Conservation (phyloP, 2,113 vertebrate genomes). For the Brachirus orientalis region DNA sequence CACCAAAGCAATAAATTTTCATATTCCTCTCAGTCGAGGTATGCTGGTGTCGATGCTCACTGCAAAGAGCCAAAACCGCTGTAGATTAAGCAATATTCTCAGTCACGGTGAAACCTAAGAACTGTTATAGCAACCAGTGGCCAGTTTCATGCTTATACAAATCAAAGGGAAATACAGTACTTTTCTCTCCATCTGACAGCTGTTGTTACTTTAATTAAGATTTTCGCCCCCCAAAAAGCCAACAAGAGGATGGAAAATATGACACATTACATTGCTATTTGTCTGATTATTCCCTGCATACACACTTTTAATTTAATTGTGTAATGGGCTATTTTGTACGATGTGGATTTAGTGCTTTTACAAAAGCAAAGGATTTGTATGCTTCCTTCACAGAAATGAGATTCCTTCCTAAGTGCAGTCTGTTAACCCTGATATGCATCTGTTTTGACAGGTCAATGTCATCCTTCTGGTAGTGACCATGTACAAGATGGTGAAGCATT, state of each 20-base stretch:
- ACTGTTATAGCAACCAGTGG: constrained; percentile 3
- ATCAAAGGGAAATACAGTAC: not conserved
- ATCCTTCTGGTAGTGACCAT: constrained; percentile 97
- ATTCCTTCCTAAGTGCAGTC: constrained; percentile 65
- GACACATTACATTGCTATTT: not conserved
- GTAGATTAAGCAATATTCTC: constrained; percentile 30
- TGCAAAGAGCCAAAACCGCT: constrained; percentile 30
- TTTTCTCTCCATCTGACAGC: not conserved
- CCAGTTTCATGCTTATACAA: not conserved
- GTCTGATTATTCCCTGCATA: not conserved
- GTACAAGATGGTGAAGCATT: constrained; percentile 99
- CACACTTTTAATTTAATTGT: not conserved
- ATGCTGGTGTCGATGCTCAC: constrained; percentile 21
- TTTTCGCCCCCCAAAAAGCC: not conserved
- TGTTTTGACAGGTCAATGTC: constrained; percentile 96
- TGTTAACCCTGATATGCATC: constrained; percentile 75
- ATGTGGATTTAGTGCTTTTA: not conserved
- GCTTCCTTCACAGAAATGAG: constrained; percentile 40
- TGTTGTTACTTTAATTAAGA: not conserved
- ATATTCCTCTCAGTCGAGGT: constrained; percentile 50
- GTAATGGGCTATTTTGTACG: not conserved
- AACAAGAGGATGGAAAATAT: not conserved
- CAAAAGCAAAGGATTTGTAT: not conserved
- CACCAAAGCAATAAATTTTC: constrained; percentile 50
- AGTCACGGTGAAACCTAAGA: constrained; percentile 10